phyloP scores from a whole-genome alignment of 2,797 vertebrate genomes.

The Rhinophrynus dorsalis region DNA sequence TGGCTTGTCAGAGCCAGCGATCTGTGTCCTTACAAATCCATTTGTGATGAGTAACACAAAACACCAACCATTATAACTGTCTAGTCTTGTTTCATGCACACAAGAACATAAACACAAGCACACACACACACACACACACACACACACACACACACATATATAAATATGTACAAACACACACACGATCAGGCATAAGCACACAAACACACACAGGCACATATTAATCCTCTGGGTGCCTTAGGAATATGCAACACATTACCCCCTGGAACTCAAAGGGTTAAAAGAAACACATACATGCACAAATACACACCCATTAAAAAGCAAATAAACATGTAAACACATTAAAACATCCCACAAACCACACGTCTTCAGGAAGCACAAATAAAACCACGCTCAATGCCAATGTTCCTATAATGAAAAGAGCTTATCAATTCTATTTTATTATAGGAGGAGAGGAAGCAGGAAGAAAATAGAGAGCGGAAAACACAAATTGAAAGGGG shows the following conservation, averaged over 20 bases:
- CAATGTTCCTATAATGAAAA: slow-evolving; percentile 16
- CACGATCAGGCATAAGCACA: neutral
- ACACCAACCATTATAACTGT: neutral
- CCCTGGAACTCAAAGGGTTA: no score
- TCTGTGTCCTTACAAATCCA: slow-evolving; percentile 42
- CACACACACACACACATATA: neutral
- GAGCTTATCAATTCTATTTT: slow-evolving; percentile 14
- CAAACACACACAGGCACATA: no score
- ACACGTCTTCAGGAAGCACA: neutral
- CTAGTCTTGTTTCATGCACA: slow-evolving; percentile 9
- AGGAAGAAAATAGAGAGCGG: neutral
- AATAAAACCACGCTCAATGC: neutral
- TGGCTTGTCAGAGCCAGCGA: slow-evolving; percentile 41
- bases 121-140: neutral
- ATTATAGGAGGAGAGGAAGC: neutral
- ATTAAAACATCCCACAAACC: no score
- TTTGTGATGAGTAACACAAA: slow-evolving; percentile 37
- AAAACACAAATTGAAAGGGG: slow-evolving; percentile 16
- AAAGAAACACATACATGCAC: no score
- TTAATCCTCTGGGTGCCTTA: no score
- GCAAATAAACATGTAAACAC: no score
- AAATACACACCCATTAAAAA: no score
- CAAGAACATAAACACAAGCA: neutral
- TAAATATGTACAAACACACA: no score
- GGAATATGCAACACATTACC: no score